Conservation (phyloP, 2,113 vertebrate genomes). For the Sorex araneus region DNA sequence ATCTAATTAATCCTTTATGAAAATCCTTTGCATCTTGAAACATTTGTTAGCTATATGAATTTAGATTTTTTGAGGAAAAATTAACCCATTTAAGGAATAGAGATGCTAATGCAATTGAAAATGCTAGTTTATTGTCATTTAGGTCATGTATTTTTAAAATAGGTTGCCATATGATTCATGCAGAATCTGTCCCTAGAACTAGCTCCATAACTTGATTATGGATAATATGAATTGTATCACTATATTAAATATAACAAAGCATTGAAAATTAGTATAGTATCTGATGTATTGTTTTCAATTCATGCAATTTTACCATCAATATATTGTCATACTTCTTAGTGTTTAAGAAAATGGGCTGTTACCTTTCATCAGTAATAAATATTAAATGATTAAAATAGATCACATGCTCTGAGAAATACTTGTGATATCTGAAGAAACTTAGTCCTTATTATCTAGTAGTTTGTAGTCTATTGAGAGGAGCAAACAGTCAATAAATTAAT, state of each 20-base stretch:
- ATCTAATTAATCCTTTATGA: neutral
- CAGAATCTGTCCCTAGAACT: neutral
- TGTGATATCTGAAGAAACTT: neutral
- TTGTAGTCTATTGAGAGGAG: neutral
- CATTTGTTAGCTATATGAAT: neutral
- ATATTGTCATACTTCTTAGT: neutral
- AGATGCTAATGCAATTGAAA: neutral
- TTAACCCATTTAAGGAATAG: neutral
- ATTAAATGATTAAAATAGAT: neutral
- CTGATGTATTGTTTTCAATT: neutral
- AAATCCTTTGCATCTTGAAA: constrained; percentile 13
- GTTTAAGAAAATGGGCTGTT: neutral
- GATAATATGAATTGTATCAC: neutral
- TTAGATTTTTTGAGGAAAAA: neutral
- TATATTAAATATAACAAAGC: neutral
- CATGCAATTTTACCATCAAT: constrained; percentile 15
- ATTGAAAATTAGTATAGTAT: neutral
- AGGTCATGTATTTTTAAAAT: neutral
- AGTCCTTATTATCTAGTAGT: neutral
- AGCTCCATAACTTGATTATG: constrained; percentile 35
- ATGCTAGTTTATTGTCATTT: neutral
- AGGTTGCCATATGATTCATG: neutral
- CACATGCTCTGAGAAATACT: neutral
- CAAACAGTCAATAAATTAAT: neutral
- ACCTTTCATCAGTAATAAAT: neutral